Percentiles rank a stretch among this genome's conserved stretches.
These are phyloP conservation scores for Bos indicus DNA, from an alignment of 2,113 vertebrate species.

Conservation along the genomic window DNA sequence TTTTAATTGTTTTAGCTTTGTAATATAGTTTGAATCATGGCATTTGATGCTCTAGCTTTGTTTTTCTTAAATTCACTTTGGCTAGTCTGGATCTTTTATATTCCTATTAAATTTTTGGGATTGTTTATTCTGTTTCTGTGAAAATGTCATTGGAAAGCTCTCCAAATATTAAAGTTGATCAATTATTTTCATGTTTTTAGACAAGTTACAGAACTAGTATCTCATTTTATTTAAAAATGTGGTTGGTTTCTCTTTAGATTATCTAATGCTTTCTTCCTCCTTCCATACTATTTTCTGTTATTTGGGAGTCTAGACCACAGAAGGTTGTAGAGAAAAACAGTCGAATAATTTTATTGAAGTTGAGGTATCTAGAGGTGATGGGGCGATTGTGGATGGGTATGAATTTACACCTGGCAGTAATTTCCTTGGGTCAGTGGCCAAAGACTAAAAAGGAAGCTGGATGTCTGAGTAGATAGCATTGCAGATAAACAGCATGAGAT, in stretches of 20 bases:
- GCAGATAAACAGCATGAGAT: not conserved
- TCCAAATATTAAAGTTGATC: not conserved
- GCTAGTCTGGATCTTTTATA: not conserved
- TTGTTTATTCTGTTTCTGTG: not conserved
- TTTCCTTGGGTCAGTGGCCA: not conserved
- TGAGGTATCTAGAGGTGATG: not conserved
- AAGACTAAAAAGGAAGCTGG: not conserved
- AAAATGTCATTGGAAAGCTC: not conserved
- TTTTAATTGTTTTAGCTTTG: not conserved
- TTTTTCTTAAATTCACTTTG: not conserved
- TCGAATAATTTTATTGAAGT: not conserved
- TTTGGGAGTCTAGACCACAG: not conserved
- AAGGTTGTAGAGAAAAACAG: not conserved
- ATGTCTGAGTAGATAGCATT: not conserved
- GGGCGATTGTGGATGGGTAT: not conserved
- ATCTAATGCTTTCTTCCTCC: not conserved
- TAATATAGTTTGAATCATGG: not conserved
- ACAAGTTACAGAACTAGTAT: not conserved
- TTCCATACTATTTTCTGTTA: not conserved
- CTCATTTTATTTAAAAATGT: not conserved
- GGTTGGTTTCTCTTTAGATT: not conserved
- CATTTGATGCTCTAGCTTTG: not conserved
- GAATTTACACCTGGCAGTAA: not conserved
- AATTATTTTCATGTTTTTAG: conserved; percentile 1
- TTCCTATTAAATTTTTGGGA: not conserved